These are phyloP conservation scores for Dicaeum eximium DNA, from an alignment of 2,113 vertebrate genomes.

Conservation along the genomic window DNA sequence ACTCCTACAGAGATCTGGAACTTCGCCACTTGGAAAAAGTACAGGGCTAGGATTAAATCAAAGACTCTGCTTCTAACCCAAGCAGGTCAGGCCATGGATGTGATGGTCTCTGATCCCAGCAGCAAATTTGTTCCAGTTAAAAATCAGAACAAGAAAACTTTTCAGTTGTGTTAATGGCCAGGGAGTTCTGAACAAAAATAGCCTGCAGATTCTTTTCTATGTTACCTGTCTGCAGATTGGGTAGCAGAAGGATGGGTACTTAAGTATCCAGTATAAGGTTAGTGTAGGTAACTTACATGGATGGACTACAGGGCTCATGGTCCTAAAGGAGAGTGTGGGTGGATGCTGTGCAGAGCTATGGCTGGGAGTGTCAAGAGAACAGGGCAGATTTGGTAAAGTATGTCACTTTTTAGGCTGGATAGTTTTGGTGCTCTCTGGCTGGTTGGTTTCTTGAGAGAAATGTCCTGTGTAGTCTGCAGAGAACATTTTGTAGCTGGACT, in stretches of 20 bases:
- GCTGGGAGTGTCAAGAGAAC: background rate
- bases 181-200: background rate
- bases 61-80: background rate
- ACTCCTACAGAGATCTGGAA: background rate
- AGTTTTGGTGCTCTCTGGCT: background rate
- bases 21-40: background rate
- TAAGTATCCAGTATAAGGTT: no score
- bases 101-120: background rate
- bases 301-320: accelerated
- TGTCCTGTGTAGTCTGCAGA: background rate
- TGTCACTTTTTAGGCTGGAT: background rate
- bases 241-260: background rate
- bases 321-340: background rate
- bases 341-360: background rate
- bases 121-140: background rate
- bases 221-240: background rate
- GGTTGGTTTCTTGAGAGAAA: background rate
- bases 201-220: background rate
- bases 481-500: background rate
- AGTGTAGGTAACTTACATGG: background rate
- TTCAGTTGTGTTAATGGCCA: background rate
- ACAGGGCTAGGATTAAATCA: background rate
- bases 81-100: background rate
- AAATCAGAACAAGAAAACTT: background rate
- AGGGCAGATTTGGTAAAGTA: background rate